Evolutionary conservation across 2,113 vertebrate genomes (phyloP), one percentile per base, ranked within the genome.

Genomic region (Tenrec ecaudatus): DNA sequence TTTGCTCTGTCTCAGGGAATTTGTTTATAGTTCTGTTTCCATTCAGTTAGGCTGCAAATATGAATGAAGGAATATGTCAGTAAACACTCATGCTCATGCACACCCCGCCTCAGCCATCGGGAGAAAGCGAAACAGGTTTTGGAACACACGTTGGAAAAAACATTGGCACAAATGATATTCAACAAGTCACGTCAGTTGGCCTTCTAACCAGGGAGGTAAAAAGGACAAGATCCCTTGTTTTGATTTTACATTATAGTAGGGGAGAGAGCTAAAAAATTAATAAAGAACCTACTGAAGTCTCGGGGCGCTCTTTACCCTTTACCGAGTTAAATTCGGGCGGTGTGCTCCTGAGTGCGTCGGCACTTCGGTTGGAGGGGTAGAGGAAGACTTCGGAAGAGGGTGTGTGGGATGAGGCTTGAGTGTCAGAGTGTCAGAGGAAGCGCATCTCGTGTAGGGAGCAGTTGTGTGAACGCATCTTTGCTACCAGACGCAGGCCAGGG

Each of bases 41-140:
- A 77, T 33, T 95, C 75, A 33, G 38, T 92, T 82, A 53, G 83
- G 88, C 36, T 12, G 16, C 36, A 82, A 82, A 60, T 43, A 38
- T n/a, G 57, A 83, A 69, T 68, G 5, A 79, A n/a, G 38, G 31
- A 64, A 81, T 38, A 86, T 19, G 78, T 15, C 33, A 6, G 73
- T 0, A 53, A 1, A 47, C 17, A 60, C 27, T 60, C 22, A 29
- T 27, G 60, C 47, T 53, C 47, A 53, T 14, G 47, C 47, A 53
- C 12, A 53, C 47, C 6, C 47, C 11, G 47, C 9, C 47, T 53
- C 47, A 53, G 47, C 9, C 6, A 53, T 53, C 6, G 47, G 47
- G 47, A 12, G 47, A 53, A 53, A 53, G 47, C 47, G 5, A 53
- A 53, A 53, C 47, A 53, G 5, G 47, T 53, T 53, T 53, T 10